Base-by-base conservation (phyloP, 2,888 invertebrate genomes). In the Sarcophaga subvicina region DNA sequence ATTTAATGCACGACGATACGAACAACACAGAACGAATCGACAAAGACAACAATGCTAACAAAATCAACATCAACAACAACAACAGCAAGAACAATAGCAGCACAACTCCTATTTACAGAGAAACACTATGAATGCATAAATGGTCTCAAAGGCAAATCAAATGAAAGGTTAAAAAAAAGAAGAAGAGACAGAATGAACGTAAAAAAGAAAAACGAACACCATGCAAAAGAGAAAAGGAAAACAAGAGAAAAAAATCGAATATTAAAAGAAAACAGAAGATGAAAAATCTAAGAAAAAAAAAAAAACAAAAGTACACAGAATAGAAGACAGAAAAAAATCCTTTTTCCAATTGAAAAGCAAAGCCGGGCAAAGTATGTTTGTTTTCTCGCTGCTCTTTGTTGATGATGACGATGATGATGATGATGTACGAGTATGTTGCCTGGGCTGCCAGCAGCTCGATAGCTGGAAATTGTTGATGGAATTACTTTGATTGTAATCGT, bases 101-200 rank as follows among this genome's bases (percentile, higher is more conserved):
- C n/a, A 73, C 62, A 67, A 87, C 71, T 80, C 60, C 45, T 80
- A 83, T 82, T 82, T 78, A 79, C 66, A 83, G 86, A 64, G 20
- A 64, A 83, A 80, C 69, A 80, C 77, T 62, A 67, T 72, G 60
- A 83, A 75, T 72, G 80, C 73, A 85, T 71, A 17, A 62, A 47
- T 69, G 63, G 37, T 67, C 17, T 67, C 45, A 67, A 67, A 67
- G 67, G 45, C 20, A 67, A 20, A 67, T 20, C 14, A 47, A 76
- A 76, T 79, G 63, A 62, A 62, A 20, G 20, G n/a, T 11, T n/a
- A 6, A 60, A 83, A 78, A 82, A 45, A 25, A 47, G 63, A 45
- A 82, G 59, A 25, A 82, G 47, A 49, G 8, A 78, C 67, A 71
- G 62, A 27, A 64, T 27, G n/a, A n/a, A 17, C 66, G 75, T 22